Base-by-base conservation (phyloP, 1,140 invertebrate genomes). In the Solenopsis invicta region DNA sequence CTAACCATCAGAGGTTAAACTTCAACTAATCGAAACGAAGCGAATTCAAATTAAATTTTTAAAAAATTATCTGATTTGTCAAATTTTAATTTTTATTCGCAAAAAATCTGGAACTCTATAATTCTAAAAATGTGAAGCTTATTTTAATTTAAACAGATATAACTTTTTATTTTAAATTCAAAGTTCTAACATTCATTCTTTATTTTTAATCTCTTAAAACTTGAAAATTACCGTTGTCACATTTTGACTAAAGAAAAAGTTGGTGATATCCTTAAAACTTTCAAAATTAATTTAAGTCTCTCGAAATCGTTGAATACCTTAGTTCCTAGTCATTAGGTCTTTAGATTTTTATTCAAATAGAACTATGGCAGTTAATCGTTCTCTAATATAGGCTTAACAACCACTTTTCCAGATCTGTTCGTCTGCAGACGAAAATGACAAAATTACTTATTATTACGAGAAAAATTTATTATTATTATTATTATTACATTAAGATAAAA, bases 361-460 rank as follows among this genome's bases (percentile, higher is more conserved):
- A 61, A 82, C 67, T 74, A 74, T 61, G 78, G 37, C 37, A 81
- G 50, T 81, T 56, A 69, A 69, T 69, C 66, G 41, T 69, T 48
- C 29, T 29, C 29, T 29, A 29, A 29, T 29, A 29, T 29, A 29
- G 29, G 29, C 29, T 29, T 29, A 29, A 29, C n/a, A 29, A 29
- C 29, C 5, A 45, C 16, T 21, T 21, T 48, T 61, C 8, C 1
- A 29, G 34, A 61, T 48, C 6, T 24, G 54, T 0, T n/a, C 4
- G 8, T 71, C 13, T 77, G 16, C 8, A 29, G 37, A 4, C 12
- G 8, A n/a, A 37, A 12, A 37, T 34, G 50, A 37, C 10, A 74
- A 74, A 74, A 13, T 37, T 72, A n/a, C 18, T 71, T 52, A 52
- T 52, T 71, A 37, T 74, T 72, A 29, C 6, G 8, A 41, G 1